Conservation (phyloP, 2,888 invertebrate genomes). For the Apomyelois bistriatella region DNA sequence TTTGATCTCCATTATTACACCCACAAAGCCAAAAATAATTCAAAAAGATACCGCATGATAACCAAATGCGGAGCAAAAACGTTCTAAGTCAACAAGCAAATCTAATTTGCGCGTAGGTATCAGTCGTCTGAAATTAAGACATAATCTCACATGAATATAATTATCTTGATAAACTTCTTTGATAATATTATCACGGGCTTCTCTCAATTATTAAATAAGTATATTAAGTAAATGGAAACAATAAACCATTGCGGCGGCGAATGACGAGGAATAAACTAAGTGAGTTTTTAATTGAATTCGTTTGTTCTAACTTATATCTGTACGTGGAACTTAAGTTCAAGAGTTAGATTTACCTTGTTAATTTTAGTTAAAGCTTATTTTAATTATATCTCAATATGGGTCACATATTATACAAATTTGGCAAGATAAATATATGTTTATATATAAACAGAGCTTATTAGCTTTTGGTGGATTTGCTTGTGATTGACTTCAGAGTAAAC, state of each 20-base stretch:
- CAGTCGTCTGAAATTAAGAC: background rate
- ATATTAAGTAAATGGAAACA: constrained; percentile 13
- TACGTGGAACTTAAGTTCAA: background rate
- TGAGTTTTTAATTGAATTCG: constrained; percentile 21
- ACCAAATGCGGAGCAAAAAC: background rate
- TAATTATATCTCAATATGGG: too few relatives aligned
- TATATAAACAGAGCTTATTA: too few relatives aligned
- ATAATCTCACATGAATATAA: background rate
- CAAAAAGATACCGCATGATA: background rate
- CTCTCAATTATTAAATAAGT: background rate
- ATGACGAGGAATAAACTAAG: constrained; percentile 29
- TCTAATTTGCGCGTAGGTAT: background rate
- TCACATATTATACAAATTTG: too few relatives aligned
- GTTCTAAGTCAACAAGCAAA: background rate
- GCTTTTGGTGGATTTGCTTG: too few relatives aligned
- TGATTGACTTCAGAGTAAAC: too few relatives aligned
- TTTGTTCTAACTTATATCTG: background rate
- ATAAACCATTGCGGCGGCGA: constrained; percentile 14
- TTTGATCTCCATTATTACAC: background rate
- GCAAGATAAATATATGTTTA: too few relatives aligned
- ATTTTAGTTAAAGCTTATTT: too few relatives aligned
- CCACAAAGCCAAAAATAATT: background rate
- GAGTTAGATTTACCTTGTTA: background rate
- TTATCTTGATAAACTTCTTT: constrained; percentile 7
- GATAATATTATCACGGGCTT: constrained; percentile 4